Conservation (phyloP, 2,113 vertebrate genomes). For the Montifringilla adamsi region DNA sequence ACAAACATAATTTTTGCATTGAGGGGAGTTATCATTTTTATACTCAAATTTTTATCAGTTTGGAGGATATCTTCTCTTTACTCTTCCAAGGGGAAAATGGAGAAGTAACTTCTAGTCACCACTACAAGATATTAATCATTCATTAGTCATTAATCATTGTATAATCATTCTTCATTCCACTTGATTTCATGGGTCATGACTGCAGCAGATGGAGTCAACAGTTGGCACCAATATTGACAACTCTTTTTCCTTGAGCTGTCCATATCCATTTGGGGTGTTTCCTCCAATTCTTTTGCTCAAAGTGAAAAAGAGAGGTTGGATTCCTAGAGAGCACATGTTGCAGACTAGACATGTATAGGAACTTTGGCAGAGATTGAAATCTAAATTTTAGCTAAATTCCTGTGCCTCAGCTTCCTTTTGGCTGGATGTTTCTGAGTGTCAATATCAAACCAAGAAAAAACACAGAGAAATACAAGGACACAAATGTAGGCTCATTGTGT, state of each 20-base stretch:
- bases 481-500: neutral
- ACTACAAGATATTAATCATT: neutral
- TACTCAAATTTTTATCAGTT: neutral
- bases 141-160: neutral
- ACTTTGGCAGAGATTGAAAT: neutral
- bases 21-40: neutral
- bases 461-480: neutral
- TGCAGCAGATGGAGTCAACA: conserved; percentile 33
- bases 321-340: neutral
- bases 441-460: neutral
- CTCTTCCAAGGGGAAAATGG: neutral
- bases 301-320: neutral
- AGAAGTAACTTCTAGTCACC: conserved; percentile 7
- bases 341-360: neutral
- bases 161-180: conserved; percentile 29
- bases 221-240: neutral
- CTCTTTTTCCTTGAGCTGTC: neutral
- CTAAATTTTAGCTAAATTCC: neutral
- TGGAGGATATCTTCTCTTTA: neutral
- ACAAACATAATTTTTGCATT: neutral
- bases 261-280: neutral
- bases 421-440: neutral
- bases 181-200: conserved; percentile 13
- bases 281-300: neutral
- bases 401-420: neutral